phyloP scores from a whole-genome alignment of 2,113 vertebrate species.

The Trachemys scripta region DNA sequence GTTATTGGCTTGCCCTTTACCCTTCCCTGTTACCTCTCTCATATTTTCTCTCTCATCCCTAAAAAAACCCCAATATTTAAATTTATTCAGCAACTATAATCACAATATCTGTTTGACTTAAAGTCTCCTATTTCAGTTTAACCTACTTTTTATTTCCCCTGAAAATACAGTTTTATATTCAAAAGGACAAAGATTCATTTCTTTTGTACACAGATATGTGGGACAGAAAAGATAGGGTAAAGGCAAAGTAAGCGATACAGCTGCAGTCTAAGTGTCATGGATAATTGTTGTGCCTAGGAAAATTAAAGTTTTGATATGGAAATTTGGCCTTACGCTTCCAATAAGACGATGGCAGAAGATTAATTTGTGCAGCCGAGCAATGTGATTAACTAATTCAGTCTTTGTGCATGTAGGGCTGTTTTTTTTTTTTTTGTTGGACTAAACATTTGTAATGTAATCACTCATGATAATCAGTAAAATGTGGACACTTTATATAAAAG shows the following conservation, averaged over 20 bases:
- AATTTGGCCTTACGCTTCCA: constrained; percentile 50
- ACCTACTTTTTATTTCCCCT: not conserved
- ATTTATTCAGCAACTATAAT: not conserved
- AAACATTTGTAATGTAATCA: constrained; percentile 51
- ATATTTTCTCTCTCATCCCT: not conserved
- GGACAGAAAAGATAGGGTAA: not conserved
- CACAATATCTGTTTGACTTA: not conserved
- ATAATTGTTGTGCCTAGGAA: constrained; percentile 26
- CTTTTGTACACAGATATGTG: not conserved
- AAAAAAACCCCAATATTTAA: not conserved
- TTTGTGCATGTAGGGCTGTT: constrained; percentile 29
- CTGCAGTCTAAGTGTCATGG: not conserved
- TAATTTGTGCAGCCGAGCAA: constrained; percentile 41
- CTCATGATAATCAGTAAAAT: constrained; percentile 68
- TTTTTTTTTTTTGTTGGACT: not conserved
- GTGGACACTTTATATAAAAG: constrained; percentile 59
- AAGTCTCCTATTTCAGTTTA: not conserved
- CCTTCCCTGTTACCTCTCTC: not conserved
- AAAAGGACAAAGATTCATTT: not conserved
- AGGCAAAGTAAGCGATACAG: not conserved
- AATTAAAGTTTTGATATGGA: constrained; percentile 27
- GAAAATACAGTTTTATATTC: not conserved
- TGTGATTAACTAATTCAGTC: constrained; percentile 67
- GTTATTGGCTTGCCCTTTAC: not conserved
- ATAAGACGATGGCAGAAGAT: constrained; percentile 31